Evolutionary conservation across 2,113 vertebrate genomes (phyloP).

Genomic region (Nothoprocta perdicaria): DNA sequence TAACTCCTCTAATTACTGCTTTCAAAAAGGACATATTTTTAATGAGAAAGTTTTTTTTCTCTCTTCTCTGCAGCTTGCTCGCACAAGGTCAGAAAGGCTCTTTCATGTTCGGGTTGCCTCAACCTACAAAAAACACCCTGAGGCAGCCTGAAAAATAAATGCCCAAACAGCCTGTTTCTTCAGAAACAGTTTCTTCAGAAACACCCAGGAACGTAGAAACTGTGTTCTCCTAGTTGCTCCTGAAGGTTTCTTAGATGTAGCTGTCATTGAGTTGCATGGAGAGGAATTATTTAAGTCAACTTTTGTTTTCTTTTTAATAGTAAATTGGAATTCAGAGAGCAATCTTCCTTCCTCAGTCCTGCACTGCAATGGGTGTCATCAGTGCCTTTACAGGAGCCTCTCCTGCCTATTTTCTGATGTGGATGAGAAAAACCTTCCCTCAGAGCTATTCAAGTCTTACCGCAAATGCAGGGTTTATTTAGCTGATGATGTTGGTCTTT

Average conservation of each 20-base stretch:
- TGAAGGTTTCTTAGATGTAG: not conserved
- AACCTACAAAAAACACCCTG: not conserved
- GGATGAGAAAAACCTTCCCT: not conserved
- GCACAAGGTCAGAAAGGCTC: not conserved
- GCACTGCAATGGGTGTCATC: not conserved
- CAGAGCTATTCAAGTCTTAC: not conserved
- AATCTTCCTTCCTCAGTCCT: not conserved
- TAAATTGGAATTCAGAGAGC: not conserved
- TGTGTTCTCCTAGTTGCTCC: fast-evolving
- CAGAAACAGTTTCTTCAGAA: not conserved
- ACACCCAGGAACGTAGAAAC: not conserved
- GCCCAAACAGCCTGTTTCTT: not conserved
- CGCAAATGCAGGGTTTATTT: not conserved
- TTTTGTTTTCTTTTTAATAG: not conserved
- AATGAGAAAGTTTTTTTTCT: not conserved
- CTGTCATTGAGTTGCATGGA: not conserved
- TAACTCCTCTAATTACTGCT: not conserved
- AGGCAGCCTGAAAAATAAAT: not conserved
- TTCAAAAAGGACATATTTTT: not conserved
- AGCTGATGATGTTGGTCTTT: not conserved
- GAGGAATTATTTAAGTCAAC: not conserved
- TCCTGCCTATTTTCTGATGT: not conserved
- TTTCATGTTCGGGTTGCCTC: not conserved
- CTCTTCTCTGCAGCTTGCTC: not conserved
- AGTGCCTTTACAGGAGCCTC: fast-evolving